Conservation (phyloP, 2,888 invertebrate genomes). For the Brachyptera risi region DNA sequence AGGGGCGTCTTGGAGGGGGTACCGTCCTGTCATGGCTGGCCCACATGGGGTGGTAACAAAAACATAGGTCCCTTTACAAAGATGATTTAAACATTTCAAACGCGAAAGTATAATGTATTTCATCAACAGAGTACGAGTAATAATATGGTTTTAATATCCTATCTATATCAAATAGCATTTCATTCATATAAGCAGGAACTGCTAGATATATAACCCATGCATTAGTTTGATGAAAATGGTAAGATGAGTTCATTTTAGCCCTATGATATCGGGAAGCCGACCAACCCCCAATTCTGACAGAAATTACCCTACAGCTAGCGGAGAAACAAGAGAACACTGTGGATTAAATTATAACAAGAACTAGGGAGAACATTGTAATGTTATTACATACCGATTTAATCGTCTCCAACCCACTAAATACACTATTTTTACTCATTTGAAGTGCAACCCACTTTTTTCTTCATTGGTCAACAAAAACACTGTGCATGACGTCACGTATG, state of each 20-base stretch:
- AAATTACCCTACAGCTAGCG: too few species aligned
- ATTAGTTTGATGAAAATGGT: too few species aligned
- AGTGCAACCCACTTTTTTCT: slow-evolving; percentile 24
- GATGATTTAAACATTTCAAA: background rate
- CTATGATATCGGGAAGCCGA: slow-evolving; percentile 14
- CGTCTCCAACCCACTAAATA: slow-evolving; percentile 8
- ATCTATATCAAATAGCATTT: too few species aligned
- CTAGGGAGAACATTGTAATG: background rate
- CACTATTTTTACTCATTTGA: slow-evolving; percentile 27
- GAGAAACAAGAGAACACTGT: too few species aligned
- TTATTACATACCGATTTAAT: slow-evolving; percentile 21
- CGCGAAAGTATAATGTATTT: too few species aligned
- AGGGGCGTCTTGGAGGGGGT: too few species aligned
- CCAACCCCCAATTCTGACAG: slow-evolving; percentile 6
- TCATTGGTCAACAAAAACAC: slow-evolving; percentile 29
- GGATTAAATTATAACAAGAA: too few species aligned
- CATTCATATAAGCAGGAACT: too few species aligned
- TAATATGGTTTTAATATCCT: too few species aligned
- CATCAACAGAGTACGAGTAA: too few species aligned
- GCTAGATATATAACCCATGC: too few species aligned
- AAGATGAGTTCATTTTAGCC: slow-evolving; percentile 10
- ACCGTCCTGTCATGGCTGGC: slow-evolving; percentile 19
- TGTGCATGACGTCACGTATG: slow-evolving; percentile 27
- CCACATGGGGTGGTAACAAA: slow-evolving; percentile 22
- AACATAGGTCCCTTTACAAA: slow-evolving; percentile 6